Conservation (phyloP, 2,888 invertebrate species). For the Tubiluchus corallicola region DNA sequence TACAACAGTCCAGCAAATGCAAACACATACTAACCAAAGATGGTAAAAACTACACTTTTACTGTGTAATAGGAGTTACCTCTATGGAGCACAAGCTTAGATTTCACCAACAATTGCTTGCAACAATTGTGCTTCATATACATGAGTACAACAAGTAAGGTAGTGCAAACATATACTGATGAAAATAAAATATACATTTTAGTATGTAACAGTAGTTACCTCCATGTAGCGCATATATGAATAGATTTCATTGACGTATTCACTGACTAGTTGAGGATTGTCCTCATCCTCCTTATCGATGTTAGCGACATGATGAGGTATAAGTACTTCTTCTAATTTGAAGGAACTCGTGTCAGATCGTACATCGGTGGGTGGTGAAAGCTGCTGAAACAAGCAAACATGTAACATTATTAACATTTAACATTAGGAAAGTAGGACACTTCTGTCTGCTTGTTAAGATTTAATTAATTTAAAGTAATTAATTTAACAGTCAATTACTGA, state of each 20-base stretch:
- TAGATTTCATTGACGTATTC: slow-evolving; percentile 80
- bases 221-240: slow-evolving; percentile 53
- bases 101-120: slow-evolving; percentile 10
- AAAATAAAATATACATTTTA: neutral
- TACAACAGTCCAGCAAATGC: too few relatives aligned
- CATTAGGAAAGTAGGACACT: too few relatives aligned
- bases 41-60: too few relatives aligned
- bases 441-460: neutral
- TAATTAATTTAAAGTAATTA: neutral
- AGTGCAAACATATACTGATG: too few relatives aligned
- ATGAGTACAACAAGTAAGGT: too few relatives aligned
- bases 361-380: neutral
- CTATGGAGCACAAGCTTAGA: slow-evolving; percentile 10
- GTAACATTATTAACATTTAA: neutral
- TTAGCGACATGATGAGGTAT: slow-evolving; percentile 27
- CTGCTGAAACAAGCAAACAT: too few relatives aligned
- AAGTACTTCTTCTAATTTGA: neutral
- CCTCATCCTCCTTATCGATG: slow-evolving; percentile 50
- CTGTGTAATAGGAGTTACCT: too few relatives aligned
- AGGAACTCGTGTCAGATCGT: neutral
- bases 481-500: neutral
- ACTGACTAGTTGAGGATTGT: slow-evolving; percentile 56
- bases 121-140: too few relatives aligned
- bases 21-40: too few relatives aligned
- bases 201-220: slow-evolving; percentile 30